A percentile compares a stretch with the other conserved stretches of the same genome.
Conservation (phyloP, 1,140 invertebrate genomes). For the Andrena cerasifolii region DNA sequence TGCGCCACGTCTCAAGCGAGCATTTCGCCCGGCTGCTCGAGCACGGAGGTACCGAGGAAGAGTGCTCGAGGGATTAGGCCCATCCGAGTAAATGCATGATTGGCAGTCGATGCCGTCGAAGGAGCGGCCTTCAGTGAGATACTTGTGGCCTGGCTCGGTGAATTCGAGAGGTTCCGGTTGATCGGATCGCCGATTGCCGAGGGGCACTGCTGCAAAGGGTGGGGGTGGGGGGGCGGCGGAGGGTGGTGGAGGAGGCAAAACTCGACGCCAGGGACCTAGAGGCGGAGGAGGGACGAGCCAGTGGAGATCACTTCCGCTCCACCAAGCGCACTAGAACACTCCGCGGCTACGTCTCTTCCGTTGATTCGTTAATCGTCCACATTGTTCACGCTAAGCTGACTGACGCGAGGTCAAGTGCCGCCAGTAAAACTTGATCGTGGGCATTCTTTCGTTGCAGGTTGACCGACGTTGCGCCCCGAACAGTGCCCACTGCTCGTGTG, state of each 20-base stretch:
- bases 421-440: conserved; percentile 15
- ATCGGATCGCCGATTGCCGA: conserved; percentile 73
- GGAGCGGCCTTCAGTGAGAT: conserved; percentile 64
- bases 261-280: conserved; percentile 43
- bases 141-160: conserved; percentile 73
- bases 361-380: conserved; percentile 59
- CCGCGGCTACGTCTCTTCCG: conserved; percentile 47
- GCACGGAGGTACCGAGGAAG: conserved; percentile 64
- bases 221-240: background rate
- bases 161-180: conserved; percentile 77
- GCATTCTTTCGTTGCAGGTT: background rate
- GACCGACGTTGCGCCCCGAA: conserved; percentile 5
- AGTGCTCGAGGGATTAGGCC: conserved; percentile 77
- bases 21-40: conserved; percentile 1
- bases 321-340: conserved; percentile 59
- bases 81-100: conserved; percentile 76
- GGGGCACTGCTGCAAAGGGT: conserved; percentile 32
- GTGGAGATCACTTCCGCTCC: conserved; percentile 63
- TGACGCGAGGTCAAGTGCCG: conserved; percentile 37
- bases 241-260: conserved; percentile 41
- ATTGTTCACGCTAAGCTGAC: conserved; percentile 44
- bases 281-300: conserved; percentile 20
- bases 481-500: background rate
- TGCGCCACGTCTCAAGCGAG: background rate
- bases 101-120: conserved; percentile 73